These are phyloP conservation scores for Slavum lentiscoides DNA, from an alignment of 2,888 invertebrate species.

Conservation along the genomic window DNA sequence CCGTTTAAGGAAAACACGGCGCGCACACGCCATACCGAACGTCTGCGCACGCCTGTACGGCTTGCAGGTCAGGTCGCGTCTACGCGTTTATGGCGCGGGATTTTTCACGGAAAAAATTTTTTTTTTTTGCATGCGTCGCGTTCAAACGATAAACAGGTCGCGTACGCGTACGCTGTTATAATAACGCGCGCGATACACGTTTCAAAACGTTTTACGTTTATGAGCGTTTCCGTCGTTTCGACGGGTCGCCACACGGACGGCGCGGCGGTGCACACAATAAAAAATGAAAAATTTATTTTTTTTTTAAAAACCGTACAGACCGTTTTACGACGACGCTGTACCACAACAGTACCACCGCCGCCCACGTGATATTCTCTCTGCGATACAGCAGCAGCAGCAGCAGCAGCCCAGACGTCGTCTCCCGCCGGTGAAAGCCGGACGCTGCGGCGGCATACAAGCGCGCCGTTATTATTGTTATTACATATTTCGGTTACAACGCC, in stretches of 20 bases:
- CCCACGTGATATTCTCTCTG: conserved; percentile 33
- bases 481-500: conserved; percentile 39
- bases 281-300: background rate
- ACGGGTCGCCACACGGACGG: background rate
- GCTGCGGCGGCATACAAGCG: background rate
- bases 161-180: too few relatives aligned
- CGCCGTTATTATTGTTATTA: background rate
- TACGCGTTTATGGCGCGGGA: too few relatives aligned
- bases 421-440: conserved; percentile 50
- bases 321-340: conserved; percentile 21
- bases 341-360: background rate
- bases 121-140: too few relatives aligned
- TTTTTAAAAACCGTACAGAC: too few relatives aligned
- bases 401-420: conserved; percentile 6
- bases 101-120: too few relatives aligned
- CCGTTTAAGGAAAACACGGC: too few relatives aligned
- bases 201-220: background rate
- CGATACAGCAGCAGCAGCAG: background rate
- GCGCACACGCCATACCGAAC: too few relatives aligned
- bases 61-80: too few relatives aligned
- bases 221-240: background rate
- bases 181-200: background rate
- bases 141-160: too few relatives aligned
- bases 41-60: too few relatives aligned
- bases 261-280: background rate